Conservation (phyloP, 2,113 vertebrate species). For the Notarius lentiginosus region DNA sequence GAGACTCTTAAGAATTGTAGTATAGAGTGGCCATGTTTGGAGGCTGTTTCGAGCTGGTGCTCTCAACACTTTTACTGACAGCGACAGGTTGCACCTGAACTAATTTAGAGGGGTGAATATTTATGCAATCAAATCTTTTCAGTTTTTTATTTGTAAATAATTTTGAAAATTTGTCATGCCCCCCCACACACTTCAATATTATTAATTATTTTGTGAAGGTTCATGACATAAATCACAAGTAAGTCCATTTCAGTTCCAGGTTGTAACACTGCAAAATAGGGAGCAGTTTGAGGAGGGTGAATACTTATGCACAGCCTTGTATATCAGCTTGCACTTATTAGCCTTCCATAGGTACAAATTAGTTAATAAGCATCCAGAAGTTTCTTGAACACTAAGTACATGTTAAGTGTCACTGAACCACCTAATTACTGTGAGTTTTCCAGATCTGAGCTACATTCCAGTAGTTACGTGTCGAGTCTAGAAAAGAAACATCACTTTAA, state of each 20-base stretch:
- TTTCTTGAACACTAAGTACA: not conserved
- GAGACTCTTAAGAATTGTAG: too few relatives aligned
- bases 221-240: not conserved
- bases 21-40: too few relatives aligned
- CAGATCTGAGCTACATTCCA: not conserved
- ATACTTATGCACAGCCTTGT: not conserved
- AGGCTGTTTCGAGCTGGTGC: too few relatives aligned
- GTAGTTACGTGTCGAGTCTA: too few relatives aligned
- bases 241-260: not conserved
- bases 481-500: slow-evolving; percentile 31
- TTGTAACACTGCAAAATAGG: not conserved
- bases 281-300: not conserved
- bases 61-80: too few relatives aligned
- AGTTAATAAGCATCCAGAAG: not conserved
- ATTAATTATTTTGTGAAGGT: not conserved
- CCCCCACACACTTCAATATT: not conserved
- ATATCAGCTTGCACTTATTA: not conserved
- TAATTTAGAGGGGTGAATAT: not conserved
- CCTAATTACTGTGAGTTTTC: not conserved
- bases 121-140: not conserved
- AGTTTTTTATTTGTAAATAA: not conserved
- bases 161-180: not conserved
- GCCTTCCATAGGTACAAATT: not conserved
- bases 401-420: not conserved
- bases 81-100: not conserved